These are phyloP conservation scores for Gortyna flavago DNA, from an alignment of 2,888 invertebrate species.

Conservation along the genomic window DNA sequence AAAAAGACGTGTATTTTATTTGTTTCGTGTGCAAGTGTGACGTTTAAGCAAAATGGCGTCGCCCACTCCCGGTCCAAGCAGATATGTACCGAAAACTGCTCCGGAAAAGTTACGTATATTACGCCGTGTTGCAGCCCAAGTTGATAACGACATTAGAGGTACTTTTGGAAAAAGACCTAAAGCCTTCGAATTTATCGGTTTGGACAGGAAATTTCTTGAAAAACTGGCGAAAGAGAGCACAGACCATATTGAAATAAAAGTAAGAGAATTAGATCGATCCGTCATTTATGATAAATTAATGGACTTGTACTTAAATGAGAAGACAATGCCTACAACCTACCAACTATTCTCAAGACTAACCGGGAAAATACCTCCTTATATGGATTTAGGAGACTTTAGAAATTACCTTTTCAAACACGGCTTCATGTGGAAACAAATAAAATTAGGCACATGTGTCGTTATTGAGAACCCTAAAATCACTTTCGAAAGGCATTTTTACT, in stretches of 20 bases:
- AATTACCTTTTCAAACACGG: slow-evolving; percentile 70
- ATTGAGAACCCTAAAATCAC: slow-evolving; percentile 72
- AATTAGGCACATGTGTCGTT: slow-evolving; percentile 56
- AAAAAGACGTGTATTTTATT: slow-evolving; percentile 5
- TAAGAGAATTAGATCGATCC: slow-evolving; percentile 61
- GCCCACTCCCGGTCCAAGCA: slow-evolving; percentile 20
- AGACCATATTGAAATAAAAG: slow-evolving; percentile 9
- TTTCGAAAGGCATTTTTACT: slow-evolving; percentile 72
- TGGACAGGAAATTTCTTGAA: slow-evolving; percentile 39
- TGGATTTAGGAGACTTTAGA: slow-evolving; percentile 70
- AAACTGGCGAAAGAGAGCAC: background rate
- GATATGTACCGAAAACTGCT: slow-evolving; percentile 12
- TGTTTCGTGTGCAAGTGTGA: slow-evolving; percentile 2
- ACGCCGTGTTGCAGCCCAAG: slow-evolving; percentile 40
- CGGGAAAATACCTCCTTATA: slow-evolving; percentile 61
- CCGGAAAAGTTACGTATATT: slow-evolving; percentile 40
- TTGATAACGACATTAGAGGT: background rate
- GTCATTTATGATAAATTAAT: slow-evolving; percentile 62
- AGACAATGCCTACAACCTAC: slow-evolving; percentile 65
- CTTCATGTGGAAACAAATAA: slow-evolving; percentile 70
- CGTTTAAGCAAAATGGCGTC: slow-evolving; percentile 39
- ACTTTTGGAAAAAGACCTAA: background rate
- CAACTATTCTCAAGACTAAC: slow-evolving; percentile 63
- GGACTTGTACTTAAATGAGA: slow-evolving; percentile 56
- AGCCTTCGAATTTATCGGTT: slow-evolving; percentile 51